Conservation (phyloP, 2,113 vertebrate species). For the Rostratula benghalensis region DNA sequence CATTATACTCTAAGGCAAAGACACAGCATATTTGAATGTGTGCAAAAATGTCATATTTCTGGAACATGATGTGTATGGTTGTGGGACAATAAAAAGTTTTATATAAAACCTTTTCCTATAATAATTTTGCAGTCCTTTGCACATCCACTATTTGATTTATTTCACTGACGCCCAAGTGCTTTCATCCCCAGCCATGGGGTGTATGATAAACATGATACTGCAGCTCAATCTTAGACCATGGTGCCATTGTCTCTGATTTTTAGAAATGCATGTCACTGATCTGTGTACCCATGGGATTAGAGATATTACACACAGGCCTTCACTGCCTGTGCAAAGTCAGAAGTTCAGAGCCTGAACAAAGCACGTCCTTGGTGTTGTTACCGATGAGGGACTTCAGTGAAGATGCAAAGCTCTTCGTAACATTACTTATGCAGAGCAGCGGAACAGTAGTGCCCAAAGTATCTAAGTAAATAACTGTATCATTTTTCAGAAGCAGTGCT, state of each 20-base stretch:
- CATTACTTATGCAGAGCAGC: background rate
- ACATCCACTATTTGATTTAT: background rate
- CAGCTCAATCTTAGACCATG: background rate
- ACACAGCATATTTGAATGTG: background rate
- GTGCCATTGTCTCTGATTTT: background rate
- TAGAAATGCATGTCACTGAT: background rate
- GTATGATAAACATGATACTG: background rate
- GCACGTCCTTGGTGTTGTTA: background rate
- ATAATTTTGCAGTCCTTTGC: background rate
- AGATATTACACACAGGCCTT: background rate
- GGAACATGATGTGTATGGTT: background rate
- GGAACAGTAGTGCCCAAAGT: background rate
- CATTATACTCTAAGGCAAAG: background rate
- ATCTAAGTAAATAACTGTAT: background rate
- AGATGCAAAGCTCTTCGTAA: background rate
- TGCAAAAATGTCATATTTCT: background rate
- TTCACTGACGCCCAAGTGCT: background rate
- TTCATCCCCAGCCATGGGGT: background rate
- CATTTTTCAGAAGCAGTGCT: background rate
- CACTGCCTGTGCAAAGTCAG: background rate
- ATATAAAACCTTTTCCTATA: background rate
- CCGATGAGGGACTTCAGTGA: background rate
- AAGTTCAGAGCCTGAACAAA: background rate
- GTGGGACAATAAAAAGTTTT: background rate
- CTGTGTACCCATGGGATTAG: background rate